Conservation (phyloP, 2,113 vertebrate species). For the Mastomys natalensis region DNA sequence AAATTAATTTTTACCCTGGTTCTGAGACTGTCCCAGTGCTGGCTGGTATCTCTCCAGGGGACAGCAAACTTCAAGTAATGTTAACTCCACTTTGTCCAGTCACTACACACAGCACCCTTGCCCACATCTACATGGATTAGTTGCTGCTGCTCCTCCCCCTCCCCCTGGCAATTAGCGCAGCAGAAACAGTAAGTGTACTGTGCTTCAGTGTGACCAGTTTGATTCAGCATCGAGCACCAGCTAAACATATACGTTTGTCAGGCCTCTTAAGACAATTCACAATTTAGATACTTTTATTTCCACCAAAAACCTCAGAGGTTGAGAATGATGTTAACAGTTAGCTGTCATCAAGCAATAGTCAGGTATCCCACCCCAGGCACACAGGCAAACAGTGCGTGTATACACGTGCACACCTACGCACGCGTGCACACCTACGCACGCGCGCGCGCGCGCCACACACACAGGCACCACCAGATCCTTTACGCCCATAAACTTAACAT, state of each 20-base stretch:
- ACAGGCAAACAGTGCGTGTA: background rate
- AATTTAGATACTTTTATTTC: background rate
- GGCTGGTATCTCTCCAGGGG: background rate
- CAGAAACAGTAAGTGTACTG: slow-evolving; percentile 76
- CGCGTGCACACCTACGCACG: too few species aligned
- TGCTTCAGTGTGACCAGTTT: slow-evolving; percentile 83
- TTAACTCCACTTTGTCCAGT: background rate
- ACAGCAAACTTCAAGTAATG: background rate
- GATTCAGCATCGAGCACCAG: slow-evolving; percentile 86
- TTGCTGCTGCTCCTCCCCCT: background rate
- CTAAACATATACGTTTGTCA: background rate
- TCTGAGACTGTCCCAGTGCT: background rate
- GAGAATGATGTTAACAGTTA: background rate
- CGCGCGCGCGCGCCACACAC: too few species aligned
- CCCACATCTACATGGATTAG: background rate
- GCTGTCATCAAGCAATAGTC: background rate
- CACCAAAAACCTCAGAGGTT: background rate
- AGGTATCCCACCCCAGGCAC: background rate
- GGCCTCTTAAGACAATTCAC: slow-evolving; percentile 47
- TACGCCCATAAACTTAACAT: background rate
- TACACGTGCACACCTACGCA: too few species aligned
- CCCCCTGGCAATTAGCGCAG: slow-evolving; percentile 77
- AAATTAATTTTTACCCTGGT: slow-evolving; percentile 55
- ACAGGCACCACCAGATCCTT: background rate
- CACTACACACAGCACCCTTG: background rate